Percentiles rank a stretch among this genome's conserved stretches.
Evolutionary conservation across 2,797 vertebrate genomes (phyloP).

Genomic region (Protonibea diacanthus): DNA sequence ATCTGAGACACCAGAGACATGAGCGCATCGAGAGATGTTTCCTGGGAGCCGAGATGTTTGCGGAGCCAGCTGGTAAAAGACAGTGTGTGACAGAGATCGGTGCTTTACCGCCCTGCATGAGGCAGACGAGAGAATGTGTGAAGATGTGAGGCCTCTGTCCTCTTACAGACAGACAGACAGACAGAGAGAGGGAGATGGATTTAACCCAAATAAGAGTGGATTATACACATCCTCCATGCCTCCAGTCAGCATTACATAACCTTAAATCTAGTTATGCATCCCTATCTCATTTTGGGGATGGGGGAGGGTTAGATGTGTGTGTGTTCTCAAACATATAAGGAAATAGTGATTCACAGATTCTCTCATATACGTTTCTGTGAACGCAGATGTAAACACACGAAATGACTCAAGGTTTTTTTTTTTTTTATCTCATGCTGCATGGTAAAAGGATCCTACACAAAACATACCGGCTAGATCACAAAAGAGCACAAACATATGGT

Average conservation of each 20-base stretch:
- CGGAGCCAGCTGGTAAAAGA: slow-evolving; percentile 53
- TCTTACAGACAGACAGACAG: slow-evolving; percentile 57
- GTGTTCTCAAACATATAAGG: slow-evolving; percentile 59
- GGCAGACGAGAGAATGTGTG: slow-evolving; percentile 56
- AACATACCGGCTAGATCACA: slow-evolving; percentile 33
- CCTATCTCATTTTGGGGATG: slow-evolving; percentile 73
- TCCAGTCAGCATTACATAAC: slow-evolving; percentile 84
- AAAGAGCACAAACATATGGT: slow-evolving; percentile 54
- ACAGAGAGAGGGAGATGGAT: slow-evolving; percentile 70
- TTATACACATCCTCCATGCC: slow-evolving; percentile 80
- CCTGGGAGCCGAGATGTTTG: slow-evolving; percentile 53
- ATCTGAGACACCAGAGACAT: slow-evolving; percentile 38
- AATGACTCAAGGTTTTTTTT: slow-evolving; percentile 1
- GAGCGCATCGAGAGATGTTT: slow-evolving; percentile 19
- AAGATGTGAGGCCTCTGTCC: slow-evolving; percentile 60
- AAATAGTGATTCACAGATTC: slow-evolving; percentile 49
- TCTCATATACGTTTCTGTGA: slow-evolving; percentile 27
- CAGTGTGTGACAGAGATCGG: slow-evolving; percentile 44
- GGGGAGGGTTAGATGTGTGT: slow-evolving; percentile 21
- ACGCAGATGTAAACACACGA: slow-evolving; percentile 16
- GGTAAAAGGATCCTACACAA: slow-evolving; percentile 16
- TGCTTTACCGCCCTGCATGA: slow-evolving; percentile 48
- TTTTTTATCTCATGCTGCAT: not conserved
- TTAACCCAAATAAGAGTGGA: slow-evolving; percentile 85
- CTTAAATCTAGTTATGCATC: slow-evolving; percentile 84